These are phyloP conservation scores for Brachyhypopomus occidentalis DNA, from an alignment of 2,113 vertebrate genomes.

Conservation along the genomic window DNA sequence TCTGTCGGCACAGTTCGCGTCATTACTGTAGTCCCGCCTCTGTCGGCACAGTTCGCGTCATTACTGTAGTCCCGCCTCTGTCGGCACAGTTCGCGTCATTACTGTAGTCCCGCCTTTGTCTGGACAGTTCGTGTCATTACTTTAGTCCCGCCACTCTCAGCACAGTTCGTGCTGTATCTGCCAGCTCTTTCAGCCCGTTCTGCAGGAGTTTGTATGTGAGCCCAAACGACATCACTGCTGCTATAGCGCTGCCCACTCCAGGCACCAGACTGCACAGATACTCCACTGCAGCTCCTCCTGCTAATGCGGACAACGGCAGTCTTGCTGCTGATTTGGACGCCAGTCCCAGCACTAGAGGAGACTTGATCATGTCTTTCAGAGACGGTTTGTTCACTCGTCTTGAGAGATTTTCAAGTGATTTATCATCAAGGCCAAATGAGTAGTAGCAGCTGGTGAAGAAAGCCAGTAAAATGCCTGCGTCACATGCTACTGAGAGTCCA, in stretches of 20 bases:
- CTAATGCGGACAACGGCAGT: slow-evolving; percentile 24
- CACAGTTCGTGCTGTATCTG: slow-evolving; percentile 34
- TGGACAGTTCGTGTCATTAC: background rate
- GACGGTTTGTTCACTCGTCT: slow-evolving; percentile 67
- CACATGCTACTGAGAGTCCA: slow-evolving; percentile 60
- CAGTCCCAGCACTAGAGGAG: slow-evolving; percentile 12
- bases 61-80: no score
- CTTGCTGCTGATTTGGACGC: background rate
- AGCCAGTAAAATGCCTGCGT: slow-evolving; percentile 56
- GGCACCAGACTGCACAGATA: slow-evolving; percentile 31
- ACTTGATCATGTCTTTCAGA: slow-evolving; percentile 61
- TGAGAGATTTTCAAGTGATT: slow-evolving; percentile 65
- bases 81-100: no score
- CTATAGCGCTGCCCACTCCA: slow-evolving; percentile 35
- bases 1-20: no score
- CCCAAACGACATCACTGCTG: slow-evolving; percentile 42
- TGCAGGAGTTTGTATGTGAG: slow-evolving; percentile 36
- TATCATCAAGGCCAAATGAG: slow-evolving; percentile 66
- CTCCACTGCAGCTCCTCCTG: background rate
- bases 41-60: no score
- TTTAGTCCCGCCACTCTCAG: slow-evolving; percentile 29
- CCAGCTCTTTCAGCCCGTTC: slow-evolving; percentile 45
- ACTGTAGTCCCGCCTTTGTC: no score
- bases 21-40: no score
- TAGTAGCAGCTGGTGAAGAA: slow-evolving; percentile 60